phyloP scores from a whole-genome alignment of 2,113 vertebrate genomes.

The Microtus ochrogaster region DNA sequence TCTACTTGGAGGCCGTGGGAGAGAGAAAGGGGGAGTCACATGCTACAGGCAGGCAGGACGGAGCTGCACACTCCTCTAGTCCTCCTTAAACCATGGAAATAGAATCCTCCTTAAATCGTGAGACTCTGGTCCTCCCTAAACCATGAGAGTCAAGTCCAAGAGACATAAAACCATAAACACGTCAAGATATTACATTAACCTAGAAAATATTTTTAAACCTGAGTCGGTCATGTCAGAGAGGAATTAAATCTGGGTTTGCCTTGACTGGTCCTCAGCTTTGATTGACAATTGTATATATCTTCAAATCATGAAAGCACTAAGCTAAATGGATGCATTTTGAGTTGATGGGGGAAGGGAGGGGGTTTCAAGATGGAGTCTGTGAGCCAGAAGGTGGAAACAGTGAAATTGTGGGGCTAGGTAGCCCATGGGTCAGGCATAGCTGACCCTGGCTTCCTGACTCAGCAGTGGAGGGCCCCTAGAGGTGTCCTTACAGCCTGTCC shows the following conservation, averaged over 20 bases:
- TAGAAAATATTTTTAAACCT: background rate
- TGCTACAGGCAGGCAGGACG: background rate
- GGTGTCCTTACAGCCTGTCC: background rate
- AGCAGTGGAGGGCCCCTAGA: background rate
- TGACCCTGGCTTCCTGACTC: background rate
- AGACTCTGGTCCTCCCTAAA: background rate
- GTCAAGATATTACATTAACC: background rate
- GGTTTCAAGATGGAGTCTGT: background rate
- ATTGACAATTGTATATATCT: background rate
- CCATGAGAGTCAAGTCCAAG: background rate
- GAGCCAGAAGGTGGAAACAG: background rate
- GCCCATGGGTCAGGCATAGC: background rate
- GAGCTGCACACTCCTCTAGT: background rate
- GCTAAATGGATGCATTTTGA: background rate
- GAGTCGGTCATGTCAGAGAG: background rate
- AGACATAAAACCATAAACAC: background rate
- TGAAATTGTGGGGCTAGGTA: background rate
- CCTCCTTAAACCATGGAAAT: background rate
- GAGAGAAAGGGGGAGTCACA: background rate
- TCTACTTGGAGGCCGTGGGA: background rate
- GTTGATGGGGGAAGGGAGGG: background rate
- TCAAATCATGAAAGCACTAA: conserved; percentile 7
- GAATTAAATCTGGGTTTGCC: background rate
- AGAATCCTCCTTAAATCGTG: background rate
- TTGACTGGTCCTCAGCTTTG: background rate